Conservation (phyloP, 2,888 invertebrate species). For the Allygus modestus region DNA sequence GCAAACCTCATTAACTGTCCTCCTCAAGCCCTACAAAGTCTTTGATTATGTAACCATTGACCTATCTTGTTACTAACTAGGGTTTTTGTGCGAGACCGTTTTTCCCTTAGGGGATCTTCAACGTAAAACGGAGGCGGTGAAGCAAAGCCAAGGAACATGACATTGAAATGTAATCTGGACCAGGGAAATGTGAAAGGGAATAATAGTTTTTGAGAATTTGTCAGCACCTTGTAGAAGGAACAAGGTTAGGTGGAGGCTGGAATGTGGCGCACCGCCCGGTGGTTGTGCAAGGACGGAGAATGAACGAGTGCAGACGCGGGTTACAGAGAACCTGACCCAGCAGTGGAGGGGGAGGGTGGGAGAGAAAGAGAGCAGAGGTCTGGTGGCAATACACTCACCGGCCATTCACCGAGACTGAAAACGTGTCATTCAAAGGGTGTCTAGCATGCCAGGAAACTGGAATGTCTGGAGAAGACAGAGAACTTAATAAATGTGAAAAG, state of each 20-base stretch:
- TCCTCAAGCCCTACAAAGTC: too few species aligned
- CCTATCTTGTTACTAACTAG: too few species aligned
- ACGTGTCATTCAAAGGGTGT: too few species aligned
- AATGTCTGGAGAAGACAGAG: too few species aligned
- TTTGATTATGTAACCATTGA: too few species aligned
- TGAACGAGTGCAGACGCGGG: neutral
- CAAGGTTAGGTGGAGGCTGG: constrained; percentile 3
- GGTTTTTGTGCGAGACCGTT: too few species aligned
- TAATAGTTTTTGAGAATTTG: constrained; percentile 35
- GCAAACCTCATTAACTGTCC: too few species aligned
- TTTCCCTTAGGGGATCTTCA: too few species aligned
- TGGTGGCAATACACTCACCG: neutral
- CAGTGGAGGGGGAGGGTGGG: neutral
- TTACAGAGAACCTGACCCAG: neutral
- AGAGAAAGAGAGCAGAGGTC: constrained; percentile 10
- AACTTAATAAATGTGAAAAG: too few species aligned
- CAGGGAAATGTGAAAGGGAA: neutral
- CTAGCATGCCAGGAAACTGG: too few species aligned
- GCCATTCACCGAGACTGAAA: too few species aligned
- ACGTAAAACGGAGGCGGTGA: too few species aligned
- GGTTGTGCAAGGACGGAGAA: neutral
- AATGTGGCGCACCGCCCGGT: constrained; percentile 14
- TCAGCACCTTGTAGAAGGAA: constrained; percentile 6
- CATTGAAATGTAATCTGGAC: constrained; percentile 1
- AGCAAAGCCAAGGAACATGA: neutral